Evolutionary conservation across 2,797 vertebrate genomes (phyloP).

Genomic region (Labroides dimidiatus): DNA sequence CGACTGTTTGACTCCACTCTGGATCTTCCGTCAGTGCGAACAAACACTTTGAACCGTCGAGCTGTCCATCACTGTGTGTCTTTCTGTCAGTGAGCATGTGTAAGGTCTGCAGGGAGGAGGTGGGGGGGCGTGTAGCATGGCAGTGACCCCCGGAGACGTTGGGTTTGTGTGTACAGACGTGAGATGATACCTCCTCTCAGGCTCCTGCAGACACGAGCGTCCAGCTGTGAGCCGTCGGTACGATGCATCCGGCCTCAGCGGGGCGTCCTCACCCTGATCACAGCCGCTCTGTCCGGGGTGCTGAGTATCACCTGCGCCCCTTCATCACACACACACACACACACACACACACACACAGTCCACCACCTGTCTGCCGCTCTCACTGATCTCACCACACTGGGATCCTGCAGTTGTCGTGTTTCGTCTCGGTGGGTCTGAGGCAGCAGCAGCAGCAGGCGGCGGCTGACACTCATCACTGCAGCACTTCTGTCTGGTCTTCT

Average conservation of each 20-base stretch:
- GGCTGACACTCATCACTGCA: conserved; percentile 43
- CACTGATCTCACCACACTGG: conserved; percentile 62
- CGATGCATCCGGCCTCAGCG: conserved; percentile 69
- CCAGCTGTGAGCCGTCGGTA: conserved; percentile 74
- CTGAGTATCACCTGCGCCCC: conserved; percentile 51
- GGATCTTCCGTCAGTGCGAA: conserved; percentile 69
- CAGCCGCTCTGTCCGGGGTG: conserved; percentile 62
- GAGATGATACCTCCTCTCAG: conserved; percentile 58
- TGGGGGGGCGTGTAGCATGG: conserved; percentile 14
- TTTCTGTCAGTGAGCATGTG: conserved; percentile 55
- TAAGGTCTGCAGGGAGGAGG: conserved; percentile 6
- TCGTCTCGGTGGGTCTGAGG: conserved; percentile 54
- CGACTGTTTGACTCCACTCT: conserved; percentile 59
- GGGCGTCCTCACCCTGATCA: conserved; percentile 65
- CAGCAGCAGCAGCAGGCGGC: conserved; percentile 53
- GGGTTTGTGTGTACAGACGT: conserved; percentile 46
- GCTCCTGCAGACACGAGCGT: conserved; percentile 60
- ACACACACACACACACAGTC: conserved; percentile 49
- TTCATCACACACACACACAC: conserved; percentile 54
- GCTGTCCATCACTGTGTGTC: conserved; percentile 59
- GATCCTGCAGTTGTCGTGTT: conserved; percentile 65
- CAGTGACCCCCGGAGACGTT: conserved; percentile 35
- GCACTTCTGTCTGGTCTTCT: conserved; percentile 59
- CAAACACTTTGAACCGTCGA: conserved; percentile 15
- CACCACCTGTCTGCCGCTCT: conserved; percentile 70